These are phyloP conservation scores for Drosophila parabipectinata DNA, from an alignment of 1,140 invertebrate genomes.

Conservation along the genomic window DNA sequence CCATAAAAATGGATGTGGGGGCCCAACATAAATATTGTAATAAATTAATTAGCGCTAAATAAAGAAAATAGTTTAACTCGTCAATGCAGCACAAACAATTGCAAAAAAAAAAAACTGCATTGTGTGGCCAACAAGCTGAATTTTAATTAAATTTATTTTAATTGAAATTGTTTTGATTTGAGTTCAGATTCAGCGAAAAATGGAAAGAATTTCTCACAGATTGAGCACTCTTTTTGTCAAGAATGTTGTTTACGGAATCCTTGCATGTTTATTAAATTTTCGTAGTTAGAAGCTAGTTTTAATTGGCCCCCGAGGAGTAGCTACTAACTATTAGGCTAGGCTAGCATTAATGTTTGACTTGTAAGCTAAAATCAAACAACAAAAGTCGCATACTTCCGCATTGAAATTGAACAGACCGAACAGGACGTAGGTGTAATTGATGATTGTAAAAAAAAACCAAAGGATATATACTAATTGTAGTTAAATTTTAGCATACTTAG, in stretches of 20 bases:
- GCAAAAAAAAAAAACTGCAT: slow-evolving; percentile 7
- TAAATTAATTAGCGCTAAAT: slow-evolving; percentile 79
- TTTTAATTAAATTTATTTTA: slow-evolving; percentile 78
- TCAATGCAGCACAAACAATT: slow-evolving; percentile 24
- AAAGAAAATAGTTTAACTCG: slow-evolving; percentile 66
- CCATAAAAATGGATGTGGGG: slow-evolving; percentile 4
- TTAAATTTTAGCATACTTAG: slow-evolving; percentile 28
- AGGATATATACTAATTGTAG: slow-evolving; percentile 33
- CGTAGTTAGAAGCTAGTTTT: slow-evolving; percentile 21
- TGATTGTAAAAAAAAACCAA: slow-evolving; percentile 34
- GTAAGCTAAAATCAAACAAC: slow-evolving; percentile 54
- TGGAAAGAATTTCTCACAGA: slow-evolving; percentile 5
- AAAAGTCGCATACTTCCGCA: slow-evolving; percentile 65
- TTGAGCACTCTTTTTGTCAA: background rate
- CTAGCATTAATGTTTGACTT: slow-evolving; percentile 34
- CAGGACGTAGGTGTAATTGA: slow-evolving; percentile 18
- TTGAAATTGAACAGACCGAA: slow-evolving; percentile 19
- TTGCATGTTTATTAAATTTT: slow-evolving; percentile 1
- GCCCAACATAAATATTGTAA: slow-evolving; percentile 71
- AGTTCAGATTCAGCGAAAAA: slow-evolving; percentile 25
- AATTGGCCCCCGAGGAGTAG: slow-evolving; percentile 5
- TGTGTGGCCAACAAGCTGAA: slow-evolving; percentile 37
- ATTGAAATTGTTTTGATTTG: slow-evolving; percentile 74
- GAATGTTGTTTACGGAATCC: background rate
- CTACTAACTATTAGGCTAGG: slow-evolving; percentile 48